Percentiles rank a stretch among this genome's conserved stretches.
These are phyloP conservation scores for Beris morrisii DNA, from an alignment of 2,888 invertebrate species.

Conservation along the genomic window DNA sequence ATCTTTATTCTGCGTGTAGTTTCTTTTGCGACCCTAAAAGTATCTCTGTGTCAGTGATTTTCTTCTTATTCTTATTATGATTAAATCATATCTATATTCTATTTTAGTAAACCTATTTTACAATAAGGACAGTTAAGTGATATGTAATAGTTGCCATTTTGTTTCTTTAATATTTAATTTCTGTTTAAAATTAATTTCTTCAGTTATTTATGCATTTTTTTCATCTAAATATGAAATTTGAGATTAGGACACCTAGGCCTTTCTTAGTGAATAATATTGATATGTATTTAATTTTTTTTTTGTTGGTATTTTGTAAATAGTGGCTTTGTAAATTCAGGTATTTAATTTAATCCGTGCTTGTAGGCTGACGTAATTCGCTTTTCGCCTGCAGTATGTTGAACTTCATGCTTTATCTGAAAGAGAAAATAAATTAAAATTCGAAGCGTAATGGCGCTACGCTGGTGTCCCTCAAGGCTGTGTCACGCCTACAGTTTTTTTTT, in stretches of 20 bases:
- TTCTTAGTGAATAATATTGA: conserved; percentile 19
- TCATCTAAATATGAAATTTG: conserved; percentile 4
- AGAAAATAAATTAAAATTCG: not conserved
- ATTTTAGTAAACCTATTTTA: conserved; percentile 33
- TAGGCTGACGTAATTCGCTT: conserved; percentile 71
- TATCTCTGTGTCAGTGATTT: conserved; percentile 11
- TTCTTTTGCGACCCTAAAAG: conserved; percentile 11
- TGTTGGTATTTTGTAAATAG: conserved; percentile 19
- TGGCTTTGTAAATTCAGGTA: not conserved
- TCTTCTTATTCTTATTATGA: conserved; percentile 4
- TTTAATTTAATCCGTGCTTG: conserved; percentile 50
- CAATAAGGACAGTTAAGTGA: conserved; percentile 40
- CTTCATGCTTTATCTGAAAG: conserved; percentile 55
- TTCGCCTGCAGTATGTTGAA: conserved; percentile 81
- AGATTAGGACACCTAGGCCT: conserved; percentile 2
- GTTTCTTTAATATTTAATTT: conserved; percentile 3
- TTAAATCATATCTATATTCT: conserved; percentile 24
- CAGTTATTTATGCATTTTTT: conserved; percentile 1
- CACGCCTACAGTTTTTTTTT: too few species aligned
- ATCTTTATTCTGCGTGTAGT: too few species aligned
- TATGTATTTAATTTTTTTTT: conserved; percentile 30
- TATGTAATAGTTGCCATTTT: conserved; percentile 38
- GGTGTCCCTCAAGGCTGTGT: too few species aligned
- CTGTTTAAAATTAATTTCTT: not conserved
- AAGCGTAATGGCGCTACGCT: too few species aligned